Base-by-base conservation (phyloP, 30 jellyfish, hydroid and myxozoan species). In the Hydractinia symbiolongicarpus region DNA sequence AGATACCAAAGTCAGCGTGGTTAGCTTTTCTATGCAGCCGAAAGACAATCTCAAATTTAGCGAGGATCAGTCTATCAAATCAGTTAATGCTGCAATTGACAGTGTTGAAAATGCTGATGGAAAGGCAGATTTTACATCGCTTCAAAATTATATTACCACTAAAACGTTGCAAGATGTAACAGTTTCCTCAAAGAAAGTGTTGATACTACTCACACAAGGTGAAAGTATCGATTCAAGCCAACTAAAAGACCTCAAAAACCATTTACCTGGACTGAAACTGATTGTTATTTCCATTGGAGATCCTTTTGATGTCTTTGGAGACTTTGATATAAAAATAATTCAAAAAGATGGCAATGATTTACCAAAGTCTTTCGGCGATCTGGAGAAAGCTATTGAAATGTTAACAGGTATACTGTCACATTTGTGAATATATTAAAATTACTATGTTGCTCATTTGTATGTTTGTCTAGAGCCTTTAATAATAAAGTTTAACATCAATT, bases 341-440 rank as follows among this genome's bases (percentile, higher is more conserved):
- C 2, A 30, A 30, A 30, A 30, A 30, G 83, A 74, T n/a, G 68
- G 54, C 13, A 11, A 66, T 50, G 49, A 58, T 74, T 50, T 74
- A 67, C 66, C 68, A 5, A 20, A n/a, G 5, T 0, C 4, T 50
- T 50, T 74, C 2, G 83, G 83, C 9, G 68, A 74, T 4, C n/a
- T 74, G 14, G 83, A 74, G 54, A 74, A 51, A 44, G 61, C 58
- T 13, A 51, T 74, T 74, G 83, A 55, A n/a, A 74, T 49, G 7
- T 16, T 30, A 11, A 44, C 54, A 10, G 83, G 83, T 74, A 74
- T 30, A 30, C 44, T 30, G 44, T 30, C 44, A 30, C 44, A 30
- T n/a, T n/a, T n/a, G n/a, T 30, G 44, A 30, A 30, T 30, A 30
- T 30, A 30, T 30, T 30, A 2, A 30, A 30, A 30, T 30, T 30